phyloP scores from a whole-genome alignment of 1,140 invertebrate genomes.

The Hesperophylax magnus region DNA sequence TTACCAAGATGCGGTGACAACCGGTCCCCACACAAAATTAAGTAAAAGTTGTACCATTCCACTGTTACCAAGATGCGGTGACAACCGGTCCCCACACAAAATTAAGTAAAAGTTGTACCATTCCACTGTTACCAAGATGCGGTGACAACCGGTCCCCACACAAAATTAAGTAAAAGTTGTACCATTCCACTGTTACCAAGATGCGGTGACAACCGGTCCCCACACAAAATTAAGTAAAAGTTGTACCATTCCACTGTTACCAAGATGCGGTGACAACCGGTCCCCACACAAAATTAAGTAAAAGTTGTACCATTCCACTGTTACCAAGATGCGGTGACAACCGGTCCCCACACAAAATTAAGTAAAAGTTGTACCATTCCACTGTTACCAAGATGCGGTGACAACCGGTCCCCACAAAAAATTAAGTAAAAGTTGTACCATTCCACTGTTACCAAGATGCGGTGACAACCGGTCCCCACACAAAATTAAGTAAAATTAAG shows the following conservation, averaged over 20 bases:
- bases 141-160: background rate
- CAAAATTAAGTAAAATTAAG: too few relatives aligned
- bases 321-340: background rate
- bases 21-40: too few relatives aligned
- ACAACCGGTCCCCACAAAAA: background rate
- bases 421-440: constrained; percentile 22
- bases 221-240: too few relatives aligned
- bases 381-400: background rate
- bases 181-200: constrained; percentile 7
- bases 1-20: background rate
- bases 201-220: background rate
- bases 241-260: constrained; percentile 12
- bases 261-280: background rate
- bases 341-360: too few relatives aligned
- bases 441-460: constrained; percentile 1
- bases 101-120: constrained; percentile 22
- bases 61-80: background rate
- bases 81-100: background rate
- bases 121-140: constrained; percentile 1
- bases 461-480: background rate
- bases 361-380: constrained; percentile 20
- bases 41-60: constrained; percentile 20
- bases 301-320: constrained; percentile 22
- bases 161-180: constrained; percentile 20
- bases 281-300: too few relatives aligned